These are phyloP conservation scores for Magallana gigas DNA, from an alignment of 1,140 invertebrate species.

Conservation along the genomic window DNA sequence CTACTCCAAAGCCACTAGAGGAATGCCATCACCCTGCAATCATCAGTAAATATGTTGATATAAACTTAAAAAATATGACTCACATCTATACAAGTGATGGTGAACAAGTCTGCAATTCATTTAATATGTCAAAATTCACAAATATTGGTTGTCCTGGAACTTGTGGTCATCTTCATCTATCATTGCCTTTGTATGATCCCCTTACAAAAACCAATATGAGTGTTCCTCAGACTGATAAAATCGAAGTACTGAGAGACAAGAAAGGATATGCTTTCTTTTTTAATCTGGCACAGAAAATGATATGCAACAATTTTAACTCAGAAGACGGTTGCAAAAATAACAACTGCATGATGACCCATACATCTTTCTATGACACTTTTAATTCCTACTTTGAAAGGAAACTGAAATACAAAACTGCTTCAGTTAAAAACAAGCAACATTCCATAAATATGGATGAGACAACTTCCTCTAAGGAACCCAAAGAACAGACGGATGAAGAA, in stretches of 20 bases:
- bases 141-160: slow-evolving; percentile 1
- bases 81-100: slow-evolving; percentile 4
- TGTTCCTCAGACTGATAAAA: background rate
- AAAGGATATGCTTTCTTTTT: slow-evolving; percentile 17
- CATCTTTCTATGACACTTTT: background rate
- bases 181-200: background rate
- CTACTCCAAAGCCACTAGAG: too few relatives aligned
- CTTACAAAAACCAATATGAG: slow-evolving; percentile 3
- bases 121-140: slow-evolving; percentile 4
- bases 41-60: background rate
- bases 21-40: background rate
- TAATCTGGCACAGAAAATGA: slow-evolving; percentile 17
- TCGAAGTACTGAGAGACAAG: background rate
- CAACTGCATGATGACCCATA: background rate
- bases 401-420: background rate
- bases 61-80: slow-evolving; percentile 17
- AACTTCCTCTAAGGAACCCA: background rate
- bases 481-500: background rate
- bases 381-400: background rate
- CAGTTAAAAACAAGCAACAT: background rate
- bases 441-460: background rate
- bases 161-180: background rate
- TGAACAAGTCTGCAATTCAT: slow-evolving; percentile 18
- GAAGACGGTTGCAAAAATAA: background rate
- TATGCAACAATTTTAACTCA: slow-evolving; percentile 24